Evolutionary conservation across 2,888 invertebrate species (phyloP).

Genomic region (Agrypnus murinus): DNA sequence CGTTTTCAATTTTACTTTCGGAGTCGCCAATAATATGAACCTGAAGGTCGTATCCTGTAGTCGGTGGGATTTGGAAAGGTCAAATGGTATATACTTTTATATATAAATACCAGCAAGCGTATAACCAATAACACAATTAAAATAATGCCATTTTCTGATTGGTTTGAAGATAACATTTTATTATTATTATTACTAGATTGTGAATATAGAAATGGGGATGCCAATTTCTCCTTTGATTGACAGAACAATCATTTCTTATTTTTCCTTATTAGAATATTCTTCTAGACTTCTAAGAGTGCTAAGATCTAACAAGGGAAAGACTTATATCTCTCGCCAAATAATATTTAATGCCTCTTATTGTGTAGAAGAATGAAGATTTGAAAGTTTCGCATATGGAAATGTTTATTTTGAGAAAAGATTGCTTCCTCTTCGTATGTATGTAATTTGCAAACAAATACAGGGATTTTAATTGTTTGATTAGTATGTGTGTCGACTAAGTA

Average conservation of each 20-base stretch:
- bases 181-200: background rate
- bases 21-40: conserved; percentile 32
- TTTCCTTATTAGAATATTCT: too few species aligned
- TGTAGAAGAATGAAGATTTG: background rate
- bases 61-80: conserved; percentile 42
- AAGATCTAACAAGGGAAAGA: too few species aligned
- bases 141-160: background rate
- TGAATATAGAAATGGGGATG: background rate
- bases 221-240: conserved; percentile 10
- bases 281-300: too few species aligned
- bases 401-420: background rate
- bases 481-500: background rate
- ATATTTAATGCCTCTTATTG: background rate
- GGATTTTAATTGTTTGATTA: conserved; percentile 20
- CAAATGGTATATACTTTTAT: conserved; percentile 14
- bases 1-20: conserved; percentile 41
- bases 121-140: background rate
- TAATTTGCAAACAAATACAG: conserved; percentile 17
- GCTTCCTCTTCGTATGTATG: conserved; percentile 12
- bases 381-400: conserved; percentile 12
- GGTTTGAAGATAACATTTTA: background rate
- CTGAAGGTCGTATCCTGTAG: conserved; percentile 39
- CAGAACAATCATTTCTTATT: background rate
- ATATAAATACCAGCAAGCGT: background rate
- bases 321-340: too few species aligned